Evolutionary conservation across 2,797 vertebrate genomes (phyloP), one percentile per base, ranked within the genome.

Genomic region (Propithecus deckenii): DNA sequence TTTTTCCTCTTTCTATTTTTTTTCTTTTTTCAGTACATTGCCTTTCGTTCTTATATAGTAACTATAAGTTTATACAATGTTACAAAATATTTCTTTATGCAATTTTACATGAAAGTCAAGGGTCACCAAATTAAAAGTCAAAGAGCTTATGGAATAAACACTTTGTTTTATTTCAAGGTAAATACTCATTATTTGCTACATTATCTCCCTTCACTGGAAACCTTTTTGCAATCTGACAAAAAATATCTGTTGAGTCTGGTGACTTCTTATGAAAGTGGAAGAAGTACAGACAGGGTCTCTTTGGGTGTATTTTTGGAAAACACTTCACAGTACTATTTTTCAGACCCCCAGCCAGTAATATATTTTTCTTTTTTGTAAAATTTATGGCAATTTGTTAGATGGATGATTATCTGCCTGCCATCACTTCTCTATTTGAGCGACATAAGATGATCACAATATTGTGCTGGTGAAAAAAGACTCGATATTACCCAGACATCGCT

Each of bases 81-180:
- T 87, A 43, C 4, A 52, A 15, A 80, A 38, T 78, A 48, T 55
- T 90, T 85, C 1, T 50, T 75, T 85, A 52, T 23, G 0, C 7
- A 71, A 38, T 92, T 63, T 89, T 81, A 63, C 2, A 20, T 89
- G 8, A 23, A 95, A 91, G 72, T 55, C 9, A 23, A 63, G 30
- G 1, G 7, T 57, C 25, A 28, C 22, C 1, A 71, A 89, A 35
- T 35, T 83, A 74, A 87, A 50, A 86, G 4, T 30, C 25, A 81
- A 20, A 43, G 10, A 92, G 20, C 3, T 23, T 23, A 23, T 50
- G 0, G 7, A 87, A 61, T 78, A 88, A 89, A 10, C 1, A 30
- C 28, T 48, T 78, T 83, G 17, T 67, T 83, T 92, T 80, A 48
- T 52, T 69, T 95, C 59, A 78, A 55, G 18, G 9, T 57, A 78